These are phyloP conservation scores for Melanotaenia duboulayi DNA, from an alignment of 2,113 vertebrate species.

Conservation along the genomic window DNA sequence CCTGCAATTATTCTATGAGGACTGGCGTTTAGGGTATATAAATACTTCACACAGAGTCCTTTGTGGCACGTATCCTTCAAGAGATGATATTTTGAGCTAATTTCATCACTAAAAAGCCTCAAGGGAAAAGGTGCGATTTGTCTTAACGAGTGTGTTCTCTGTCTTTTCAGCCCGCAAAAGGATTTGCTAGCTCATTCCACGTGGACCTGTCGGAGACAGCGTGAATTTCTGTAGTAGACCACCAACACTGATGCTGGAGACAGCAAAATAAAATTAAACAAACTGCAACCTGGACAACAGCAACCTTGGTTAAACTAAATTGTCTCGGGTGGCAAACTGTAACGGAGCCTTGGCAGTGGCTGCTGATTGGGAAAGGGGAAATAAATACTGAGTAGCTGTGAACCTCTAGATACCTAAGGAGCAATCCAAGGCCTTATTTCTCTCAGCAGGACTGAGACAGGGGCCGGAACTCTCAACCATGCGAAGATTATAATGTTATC, in stretches of 20 bases:
- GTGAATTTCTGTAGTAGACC: constrained; percentile 92
- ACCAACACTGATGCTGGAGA: constrained; percentile 69
- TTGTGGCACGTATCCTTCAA: constrained; percentile 67
- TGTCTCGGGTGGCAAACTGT: constrained; percentile 90
- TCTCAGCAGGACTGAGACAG: constrained; percentile 99
- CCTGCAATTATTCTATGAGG: constrained; percentile 34
- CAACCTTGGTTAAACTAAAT: constrained; percentile 87
- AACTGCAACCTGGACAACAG: constrained; percentile 66
- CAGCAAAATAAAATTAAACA: constrained; percentile 80
- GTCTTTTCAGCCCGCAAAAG: constrained; percentile 96
- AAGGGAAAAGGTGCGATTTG: constrained; percentile 53
- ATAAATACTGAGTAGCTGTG: constrained; percentile 80
- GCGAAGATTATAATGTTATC: constrained; percentile 62
- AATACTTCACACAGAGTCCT: constrained; percentile 67
- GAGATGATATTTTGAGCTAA: constrained; percentile 53
- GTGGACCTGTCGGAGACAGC: constrained; percentile 97
- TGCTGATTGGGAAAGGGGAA: constrained; percentile 80
- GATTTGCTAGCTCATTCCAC: constrained; percentile 99
- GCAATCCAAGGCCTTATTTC: constrained; percentile 80
- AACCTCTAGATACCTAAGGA: constrained; percentile 80
- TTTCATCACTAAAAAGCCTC: constrained; percentile 59
- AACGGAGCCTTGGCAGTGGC: constrained; percentile 85
- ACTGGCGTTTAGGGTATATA: constrained; percentile 52
- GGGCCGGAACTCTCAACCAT: constrained; percentile 70
- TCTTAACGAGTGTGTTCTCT: constrained; percentile 79